These are phyloP conservation scores for Irena cyanogastra DNA, from an alignment of 2,113 vertebrate species.

Conservation along the genomic window DNA sequence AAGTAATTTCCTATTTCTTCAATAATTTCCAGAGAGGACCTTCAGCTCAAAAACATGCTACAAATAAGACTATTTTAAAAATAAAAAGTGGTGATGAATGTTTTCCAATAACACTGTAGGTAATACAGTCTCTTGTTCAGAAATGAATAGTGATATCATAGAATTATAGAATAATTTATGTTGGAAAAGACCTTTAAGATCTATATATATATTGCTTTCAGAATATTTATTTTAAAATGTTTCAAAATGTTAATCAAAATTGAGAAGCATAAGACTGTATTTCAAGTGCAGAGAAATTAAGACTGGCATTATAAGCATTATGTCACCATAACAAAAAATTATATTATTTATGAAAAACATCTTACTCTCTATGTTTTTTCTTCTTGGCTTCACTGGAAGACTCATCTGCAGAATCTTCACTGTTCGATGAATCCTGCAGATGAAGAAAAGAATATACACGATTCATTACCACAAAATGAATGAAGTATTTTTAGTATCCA, in stretches of 20 bases:
- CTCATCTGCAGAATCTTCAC: conserved; percentile 84
- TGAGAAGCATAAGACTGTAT: background rate
- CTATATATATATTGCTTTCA: background rate
- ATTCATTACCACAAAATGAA: background rate
- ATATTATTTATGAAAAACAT: background rate
- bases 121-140: background rate
- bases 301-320: background rate
- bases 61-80: background rate
- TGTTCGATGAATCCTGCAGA: conserved; percentile 86
- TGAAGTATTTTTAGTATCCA: background rate
- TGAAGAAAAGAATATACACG: background rate
- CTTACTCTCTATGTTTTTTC: conserved; percentile 86
- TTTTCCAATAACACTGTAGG: background rate
- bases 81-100: background rate
- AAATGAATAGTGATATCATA: background rate
- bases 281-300: background rate
- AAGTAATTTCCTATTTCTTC: background rate
- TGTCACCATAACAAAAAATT: background rate
- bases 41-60: background rate
- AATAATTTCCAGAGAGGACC: background rate
- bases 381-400: conserved; percentile 76
- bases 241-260: background rate
- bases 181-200: background rate
- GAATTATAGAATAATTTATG: background rate
- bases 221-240: background rate